phyloP scores from a whole-genome alignment of 2,797 vertebrate species.

The Morus bassanus region DNA sequence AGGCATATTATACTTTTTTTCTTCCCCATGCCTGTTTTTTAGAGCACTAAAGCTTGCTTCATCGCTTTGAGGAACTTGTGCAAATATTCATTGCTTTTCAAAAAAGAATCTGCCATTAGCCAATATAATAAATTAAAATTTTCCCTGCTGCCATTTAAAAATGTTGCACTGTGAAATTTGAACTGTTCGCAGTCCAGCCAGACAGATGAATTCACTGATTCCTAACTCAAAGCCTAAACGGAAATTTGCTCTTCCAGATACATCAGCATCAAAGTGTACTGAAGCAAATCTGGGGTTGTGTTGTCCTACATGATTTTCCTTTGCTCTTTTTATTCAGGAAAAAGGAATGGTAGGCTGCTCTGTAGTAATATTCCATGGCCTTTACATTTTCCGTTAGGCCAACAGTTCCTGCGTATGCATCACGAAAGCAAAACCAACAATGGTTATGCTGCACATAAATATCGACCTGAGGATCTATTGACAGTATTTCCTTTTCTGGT shows the following conservation, averaged over 20 bases:
- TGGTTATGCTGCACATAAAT: background rate
- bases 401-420: background rate
- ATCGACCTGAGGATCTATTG: background rate
- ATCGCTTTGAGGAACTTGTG: background rate
- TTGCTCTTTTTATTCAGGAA: background rate
- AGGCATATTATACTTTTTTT: background rate
- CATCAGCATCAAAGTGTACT: background rate
- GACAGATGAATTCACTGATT: constrained; percentile 35
- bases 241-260: constrained; percentile 30
- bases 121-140: constrained; percentile 29
- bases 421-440: background rate
- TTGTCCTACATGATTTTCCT: background rate
- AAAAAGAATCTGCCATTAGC: constrained; percentile 20
- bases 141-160: constrained; percentile 28
- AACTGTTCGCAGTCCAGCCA: constrained; percentile 40
- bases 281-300: background rate
- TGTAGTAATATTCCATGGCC: background rate
- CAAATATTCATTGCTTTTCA: constrained; percentile 32
- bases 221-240: constrained; percentile 4
- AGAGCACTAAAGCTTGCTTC: background rate
- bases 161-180: constrained; percentile 36
- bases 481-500: background rate
- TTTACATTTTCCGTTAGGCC: background rate
- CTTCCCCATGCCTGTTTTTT: background rate
- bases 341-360: background rate